Conservation (phyloP, 2,888 invertebrate species). For the Asteroscopus sphinx region DNA sequence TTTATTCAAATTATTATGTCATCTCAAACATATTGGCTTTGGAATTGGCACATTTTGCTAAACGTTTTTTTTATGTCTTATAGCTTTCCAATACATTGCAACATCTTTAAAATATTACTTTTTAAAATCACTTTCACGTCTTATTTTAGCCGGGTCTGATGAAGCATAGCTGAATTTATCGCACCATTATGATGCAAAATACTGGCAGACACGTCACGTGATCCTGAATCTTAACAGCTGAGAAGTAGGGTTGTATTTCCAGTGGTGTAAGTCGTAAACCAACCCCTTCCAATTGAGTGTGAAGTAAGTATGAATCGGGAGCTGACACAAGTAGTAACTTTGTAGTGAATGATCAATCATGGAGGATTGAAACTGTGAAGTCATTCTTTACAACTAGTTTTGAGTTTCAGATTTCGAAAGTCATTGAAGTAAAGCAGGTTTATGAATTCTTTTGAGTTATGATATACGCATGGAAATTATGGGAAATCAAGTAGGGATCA, state of each 20-base stretch:
- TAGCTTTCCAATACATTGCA: conserved; percentile 54
- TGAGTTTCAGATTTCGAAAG: conserved; percentile 44
- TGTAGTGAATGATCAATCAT: conserved; percentile 60
- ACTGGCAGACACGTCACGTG: not conserved
- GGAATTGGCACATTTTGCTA: conserved; percentile 26
- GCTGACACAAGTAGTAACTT: conserved; percentile 52
- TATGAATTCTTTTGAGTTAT: conserved; percentile 23
- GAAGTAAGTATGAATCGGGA: conserved; percentile 71
- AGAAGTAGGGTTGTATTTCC: conserved; percentile 13
- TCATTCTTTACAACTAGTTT: conserved; percentile 54
- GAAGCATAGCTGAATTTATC: conserved; percentile 59
- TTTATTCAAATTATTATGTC: conserved; percentile 25
- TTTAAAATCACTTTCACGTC: conserved; percentile 47
- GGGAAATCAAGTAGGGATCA: conserved; percentile 15
- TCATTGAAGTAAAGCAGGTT: conserved; percentile 36
- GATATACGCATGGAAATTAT: conserved; percentile 10
- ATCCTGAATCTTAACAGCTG: conserved; percentile 17
- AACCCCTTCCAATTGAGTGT: conserved; percentile 70
- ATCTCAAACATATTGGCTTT: conserved; percentile 27
- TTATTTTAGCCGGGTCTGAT: conserved; percentile 50
- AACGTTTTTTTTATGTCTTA: conserved; percentile 42
- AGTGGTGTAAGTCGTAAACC: not conserved
- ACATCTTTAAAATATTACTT: conserved; percentile 55
- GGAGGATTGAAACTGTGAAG: conserved; percentile 45
- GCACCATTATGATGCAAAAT: conserved; percentile 58